Evolutionary conservation across 2,888 invertebrate species (phyloP), one percentile per base, ranked within the genome.

Genomic region (Tanaodytes sp.): DNA sequence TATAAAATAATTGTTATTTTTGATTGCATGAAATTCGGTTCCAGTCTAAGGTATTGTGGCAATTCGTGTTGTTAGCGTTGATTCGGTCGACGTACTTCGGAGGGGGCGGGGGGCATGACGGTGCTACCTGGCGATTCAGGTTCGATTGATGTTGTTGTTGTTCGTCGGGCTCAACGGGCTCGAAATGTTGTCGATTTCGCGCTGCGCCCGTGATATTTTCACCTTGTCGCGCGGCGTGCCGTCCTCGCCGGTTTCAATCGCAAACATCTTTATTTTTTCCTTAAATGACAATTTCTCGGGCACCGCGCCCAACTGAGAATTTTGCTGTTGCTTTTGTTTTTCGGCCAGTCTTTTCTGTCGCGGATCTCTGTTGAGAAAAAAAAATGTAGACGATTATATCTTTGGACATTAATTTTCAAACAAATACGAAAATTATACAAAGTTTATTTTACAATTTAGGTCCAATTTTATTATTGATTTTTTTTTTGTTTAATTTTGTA

Each of bases 191-290:
- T 97, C 96, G 83, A 97, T 97, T 85, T 96, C 96, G 75, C 97
- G 90, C 86, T 98, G 97, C 57, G 97, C 97, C 78, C 95, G 90
- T 33, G 97, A 98, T 85, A 95, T 95, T 88, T 97, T 98, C 63
- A 96, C 92, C 88, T 96, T 96, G 85, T 97, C 96, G 86, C 94
- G 93, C 74, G 97, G 97, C 69, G 96, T 95, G 81, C 92, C 90
- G 78, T 92, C 91, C 83, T 97, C 97, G 37, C 98, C 98, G 11
- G 96, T 93, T 87, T 98, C 97, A 87, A 94, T 91, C 39, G 98
- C 98, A 88, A 99, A 99, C 94, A 98, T 96, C 87, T 96, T 96
- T 97, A 98, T 98, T 87, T 99, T 99, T 86, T 99, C 98, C 85
- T 96, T 93, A 87, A 99, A 99, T 62, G 95, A 95, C 69, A 98